A percentile compares a stretch with the other conserved stretches of the same genome.
phyloP scores from a whole-genome alignment of 2,888 invertebrate genomes.

The Cacoxenus indagator region DNA sequence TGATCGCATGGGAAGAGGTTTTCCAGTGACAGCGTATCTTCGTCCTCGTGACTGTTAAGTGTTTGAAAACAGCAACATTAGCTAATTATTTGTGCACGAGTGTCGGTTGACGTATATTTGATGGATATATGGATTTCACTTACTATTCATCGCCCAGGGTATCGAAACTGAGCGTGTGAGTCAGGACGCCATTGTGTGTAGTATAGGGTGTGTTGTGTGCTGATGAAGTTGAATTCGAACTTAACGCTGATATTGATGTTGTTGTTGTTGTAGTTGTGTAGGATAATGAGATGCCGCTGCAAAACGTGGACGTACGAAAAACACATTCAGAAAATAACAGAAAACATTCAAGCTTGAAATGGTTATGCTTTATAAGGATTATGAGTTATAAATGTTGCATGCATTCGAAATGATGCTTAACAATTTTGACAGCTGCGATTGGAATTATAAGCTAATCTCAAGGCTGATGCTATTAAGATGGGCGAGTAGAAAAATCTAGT shows the following conservation, averaged over 20 bases:
- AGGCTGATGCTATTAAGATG: too few species aligned
- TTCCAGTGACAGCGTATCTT: conserved; percentile 66
- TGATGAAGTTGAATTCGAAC: conserved; percentile 45
- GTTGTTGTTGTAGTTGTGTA: conserved; percentile 28
- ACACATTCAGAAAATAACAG: neutral
- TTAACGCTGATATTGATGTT: conserved; percentile 36
- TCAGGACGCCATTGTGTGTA: conserved; percentile 51
- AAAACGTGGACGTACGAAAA: conserved; percentile 12
- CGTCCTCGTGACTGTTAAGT: conserved; percentile 66
- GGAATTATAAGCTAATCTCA: too few species aligned
- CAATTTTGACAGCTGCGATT: too few species aligned
- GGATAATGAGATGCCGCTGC: conserved; percentile 57
- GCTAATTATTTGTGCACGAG: neutral
- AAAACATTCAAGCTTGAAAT: neutral
- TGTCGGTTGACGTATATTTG: neutral
- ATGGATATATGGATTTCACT: conserved; percentile 40
- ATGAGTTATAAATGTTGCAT: too few species aligned
- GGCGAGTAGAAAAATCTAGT: too few species aligned
- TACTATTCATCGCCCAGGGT: conserved; percentile 65
- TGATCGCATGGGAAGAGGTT: conserved; percentile 69
- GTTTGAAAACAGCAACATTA: neutral
- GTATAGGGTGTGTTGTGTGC: conserved; percentile 42
- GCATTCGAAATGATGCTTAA: too few species aligned
- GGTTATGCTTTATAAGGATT: too few species aligned
- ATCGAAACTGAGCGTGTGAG: conserved; percentile 58